Evolutionary conservation across 2,797 vertebrate species (phyloP).

Genomic region (Anas bahamensis): DNA sequence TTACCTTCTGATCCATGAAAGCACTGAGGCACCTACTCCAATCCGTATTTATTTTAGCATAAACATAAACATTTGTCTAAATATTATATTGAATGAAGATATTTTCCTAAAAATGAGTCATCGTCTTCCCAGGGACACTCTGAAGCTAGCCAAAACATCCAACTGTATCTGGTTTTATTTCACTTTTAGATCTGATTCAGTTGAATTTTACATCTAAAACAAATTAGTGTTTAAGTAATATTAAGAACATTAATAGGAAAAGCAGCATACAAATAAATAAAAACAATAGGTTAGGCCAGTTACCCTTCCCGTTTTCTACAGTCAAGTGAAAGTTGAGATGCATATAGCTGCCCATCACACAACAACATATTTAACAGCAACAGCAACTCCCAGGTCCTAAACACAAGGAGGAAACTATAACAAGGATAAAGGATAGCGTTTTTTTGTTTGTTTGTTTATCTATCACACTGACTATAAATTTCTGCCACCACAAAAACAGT

Average conservation of each 20-base stretch:
- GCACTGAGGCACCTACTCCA: background rate
- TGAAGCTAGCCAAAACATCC: background rate
- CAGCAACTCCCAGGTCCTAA: background rate
- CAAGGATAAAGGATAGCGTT: background rate
- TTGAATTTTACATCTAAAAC: background rate
- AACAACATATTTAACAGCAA: background rate
- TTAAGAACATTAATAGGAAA: background rate
- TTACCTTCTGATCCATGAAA: background rate
- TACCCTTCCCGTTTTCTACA: background rate
- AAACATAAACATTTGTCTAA: background rate
- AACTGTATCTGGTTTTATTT: background rate
- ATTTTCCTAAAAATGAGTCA: background rate
- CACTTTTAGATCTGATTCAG: background rate
- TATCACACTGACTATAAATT: background rate
- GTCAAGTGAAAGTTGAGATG: background rate
- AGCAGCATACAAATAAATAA: background rate
- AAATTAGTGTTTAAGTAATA: background rate
- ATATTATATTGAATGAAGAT: background rate
- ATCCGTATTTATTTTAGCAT: background rate
- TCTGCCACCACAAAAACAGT: background rate
- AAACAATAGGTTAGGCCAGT: rapidly evolving
- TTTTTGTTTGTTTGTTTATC: background rate
- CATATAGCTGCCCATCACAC: background rate
- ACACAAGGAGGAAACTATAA: background rate
- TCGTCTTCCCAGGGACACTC: background rate